Evolutionary conservation across 53 echinoderm and acorn worm genomes (phyloP).

Genomic region (Arbacia lixula): DNA sequence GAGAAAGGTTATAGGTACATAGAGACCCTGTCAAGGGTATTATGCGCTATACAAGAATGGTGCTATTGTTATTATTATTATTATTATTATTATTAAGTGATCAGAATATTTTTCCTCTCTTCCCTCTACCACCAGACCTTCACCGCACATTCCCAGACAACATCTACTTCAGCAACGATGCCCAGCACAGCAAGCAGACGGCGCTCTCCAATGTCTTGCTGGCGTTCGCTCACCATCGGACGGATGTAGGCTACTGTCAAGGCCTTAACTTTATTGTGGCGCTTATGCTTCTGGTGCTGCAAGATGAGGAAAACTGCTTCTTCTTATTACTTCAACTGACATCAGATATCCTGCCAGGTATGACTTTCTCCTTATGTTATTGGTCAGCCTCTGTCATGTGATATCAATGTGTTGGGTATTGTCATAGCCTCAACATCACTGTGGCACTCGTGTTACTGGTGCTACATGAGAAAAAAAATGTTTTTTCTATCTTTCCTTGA

Average conservation of each 20-base stretch:
- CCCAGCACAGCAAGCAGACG: slow-evolving; percentile 71
- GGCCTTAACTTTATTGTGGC: slow-evolving; percentile 95
- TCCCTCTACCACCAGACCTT: slow-evolving; percentile 72
- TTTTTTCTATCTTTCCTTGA: too few relatives aligned
- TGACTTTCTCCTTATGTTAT: too few relatives aligned
- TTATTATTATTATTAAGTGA: not conserved
- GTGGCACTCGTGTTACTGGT: too few relatives aligned
- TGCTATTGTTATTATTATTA: too few relatives aligned
- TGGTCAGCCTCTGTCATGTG: too few relatives aligned
- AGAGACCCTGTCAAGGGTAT: too few relatives aligned
- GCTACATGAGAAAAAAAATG: too few relatives aligned
- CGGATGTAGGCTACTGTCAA: slow-evolving; percentile 90
- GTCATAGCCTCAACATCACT: too few relatives aligned
- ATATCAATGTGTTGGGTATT: too few relatives aligned
- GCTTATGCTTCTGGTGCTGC: slow-evolving; percentile 86
- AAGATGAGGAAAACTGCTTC: slow-evolving; percentile 94
- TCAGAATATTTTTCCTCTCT: not conserved
- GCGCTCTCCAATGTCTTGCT: slow-evolving; percentile 80
- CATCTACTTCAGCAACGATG: slow-evolving; percentile 89
- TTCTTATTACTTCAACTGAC: slow-evolving; percentile 83
- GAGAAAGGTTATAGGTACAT: too few relatives aligned
- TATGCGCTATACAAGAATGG: too few relatives aligned
- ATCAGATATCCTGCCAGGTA: slow-evolving; percentile 85
- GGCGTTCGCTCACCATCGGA: slow-evolving; percentile 86
- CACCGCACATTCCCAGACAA: slow-evolving; percentile 99